Conservation (phyloP, 2,797 vertebrate genomes). For the Typhlichthys subterraneus region DNA sequence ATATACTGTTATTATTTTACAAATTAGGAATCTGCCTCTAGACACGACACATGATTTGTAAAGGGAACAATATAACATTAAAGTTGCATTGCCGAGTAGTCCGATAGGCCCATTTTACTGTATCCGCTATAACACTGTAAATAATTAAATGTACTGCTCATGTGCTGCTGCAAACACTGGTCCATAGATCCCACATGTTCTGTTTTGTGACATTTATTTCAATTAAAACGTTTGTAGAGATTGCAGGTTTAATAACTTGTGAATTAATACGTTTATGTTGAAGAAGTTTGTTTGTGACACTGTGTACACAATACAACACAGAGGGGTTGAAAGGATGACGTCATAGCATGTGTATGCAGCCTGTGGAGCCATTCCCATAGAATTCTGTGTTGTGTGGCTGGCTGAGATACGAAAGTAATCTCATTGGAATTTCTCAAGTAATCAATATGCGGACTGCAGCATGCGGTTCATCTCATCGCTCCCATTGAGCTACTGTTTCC, state of each 20-base stretch:
- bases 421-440: constrained; percentile 40
- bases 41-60: constrained; percentile 19
- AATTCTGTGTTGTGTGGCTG: constrained; percentile 12
- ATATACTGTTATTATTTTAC: no score
- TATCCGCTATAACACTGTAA: constrained; percentile 11
- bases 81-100: constrained; percentile 33
- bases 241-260: no score
- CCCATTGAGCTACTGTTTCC: no score
- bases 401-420: constrained; percentile 43
- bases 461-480: constrained; percentile 26
- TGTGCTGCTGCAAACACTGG: not conserved
- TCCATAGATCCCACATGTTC: no score
- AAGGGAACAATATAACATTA: constrained; percentile 16
- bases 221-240: no score
- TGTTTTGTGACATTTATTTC: no score
- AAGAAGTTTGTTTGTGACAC: no score
- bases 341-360: constrained; percentile 33
- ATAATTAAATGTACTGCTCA: constrained; percentile 50
- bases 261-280: no score
- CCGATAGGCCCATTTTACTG: constrained; percentile 24
- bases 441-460: constrained; percentile 39
- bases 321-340: no score
- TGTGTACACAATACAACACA: no score
- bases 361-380: constrained; percentile 48
- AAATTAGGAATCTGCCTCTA: constrained; percentile 16